Evolutionary conservation across 2,888 invertebrate genomes (phyloP).

Genomic region (Thumatha senex): DNA sequence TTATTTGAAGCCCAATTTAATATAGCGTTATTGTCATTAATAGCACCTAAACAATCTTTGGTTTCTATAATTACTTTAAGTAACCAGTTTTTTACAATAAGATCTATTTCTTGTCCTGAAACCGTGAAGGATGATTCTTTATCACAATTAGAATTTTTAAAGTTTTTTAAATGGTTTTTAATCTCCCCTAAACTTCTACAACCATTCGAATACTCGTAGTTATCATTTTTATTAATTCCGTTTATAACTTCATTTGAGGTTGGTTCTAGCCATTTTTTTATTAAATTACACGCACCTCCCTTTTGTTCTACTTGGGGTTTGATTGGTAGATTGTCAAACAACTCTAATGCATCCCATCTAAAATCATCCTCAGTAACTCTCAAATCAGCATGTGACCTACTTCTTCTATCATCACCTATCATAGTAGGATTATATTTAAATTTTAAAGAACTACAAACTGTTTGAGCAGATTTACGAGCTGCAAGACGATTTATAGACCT

Average conservation of each 20-base stretch:
- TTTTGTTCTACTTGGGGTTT: neutral
- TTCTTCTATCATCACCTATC: constrained; percentile 33
- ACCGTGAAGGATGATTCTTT: neutral
- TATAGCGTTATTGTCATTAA: constrained; percentile 32
- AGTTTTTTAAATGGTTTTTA: neutral
- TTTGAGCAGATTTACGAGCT: constrained; percentile 41
- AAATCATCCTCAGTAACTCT: constrained; percentile 24
- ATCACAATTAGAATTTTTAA: neutral
- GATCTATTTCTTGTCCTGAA: constrained; percentile 24
- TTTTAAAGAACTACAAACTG: constrained; percentile 44
- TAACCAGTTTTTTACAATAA: constrained; percentile 48
- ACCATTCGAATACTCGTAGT: neutral
- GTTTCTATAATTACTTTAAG: constrained; percentile 39
- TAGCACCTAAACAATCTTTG: constrained; percentile 26
- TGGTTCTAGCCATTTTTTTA: neutral
- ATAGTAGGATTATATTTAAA: constrained; percentile 14
- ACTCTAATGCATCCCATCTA: constrained; percentile 36
- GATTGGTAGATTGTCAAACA: neutral
- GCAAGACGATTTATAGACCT: constrained; percentile 19
- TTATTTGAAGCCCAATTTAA: constrained; percentile 30
- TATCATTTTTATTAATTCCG: neutral
- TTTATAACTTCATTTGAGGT: neutral
- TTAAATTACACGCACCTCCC: neutral
- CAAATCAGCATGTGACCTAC: constrained; percentile 51
- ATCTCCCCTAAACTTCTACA: neutral